Conservation (phyloP, 2,888 invertebrate species). For the Pristionchus entomophagus region DNA sequence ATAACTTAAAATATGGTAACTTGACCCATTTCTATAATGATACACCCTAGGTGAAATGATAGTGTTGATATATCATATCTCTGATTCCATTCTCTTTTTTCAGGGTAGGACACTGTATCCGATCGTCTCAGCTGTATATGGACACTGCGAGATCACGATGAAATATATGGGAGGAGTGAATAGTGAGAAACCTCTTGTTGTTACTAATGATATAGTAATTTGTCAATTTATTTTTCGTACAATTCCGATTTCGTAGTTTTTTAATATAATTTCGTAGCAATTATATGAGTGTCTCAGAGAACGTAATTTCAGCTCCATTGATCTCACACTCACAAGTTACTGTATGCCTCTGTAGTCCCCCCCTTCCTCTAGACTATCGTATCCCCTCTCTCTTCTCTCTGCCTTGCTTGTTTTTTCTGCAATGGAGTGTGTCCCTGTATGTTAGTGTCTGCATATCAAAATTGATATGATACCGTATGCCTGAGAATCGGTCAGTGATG, state of each 20-base stretch:
- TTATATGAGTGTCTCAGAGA: neutral
- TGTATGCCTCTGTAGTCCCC: neutral
- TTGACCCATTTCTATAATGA: no score
- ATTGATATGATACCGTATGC: slow-evolving; percentile 36
- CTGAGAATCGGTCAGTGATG: slow-evolving; percentile 11
- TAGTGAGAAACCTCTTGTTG: slow-evolving; percentile 81
- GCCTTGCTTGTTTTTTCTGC: slow-evolving; percentile 34
- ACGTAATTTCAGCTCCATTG: neutral
- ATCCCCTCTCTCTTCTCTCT: neutral
- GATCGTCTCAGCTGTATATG: slow-evolving; percentile 99
- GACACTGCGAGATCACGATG: slow-evolving; percentile 99
- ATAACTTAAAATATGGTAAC: no score
- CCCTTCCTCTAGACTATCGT: neutral
- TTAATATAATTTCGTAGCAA: neutral
- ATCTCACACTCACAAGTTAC: neutral
- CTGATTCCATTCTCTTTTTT: neutral
- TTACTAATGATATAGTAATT: neutral
- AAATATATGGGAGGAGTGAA: slow-evolving; percentile 97
- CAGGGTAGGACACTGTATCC: slow-evolving; percentile 91
- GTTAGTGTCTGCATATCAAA: slow-evolving; percentile 7
- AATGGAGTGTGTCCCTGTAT: slow-evolving; percentile 7
- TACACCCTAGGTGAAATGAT: no score
- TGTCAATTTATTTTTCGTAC: neutral
- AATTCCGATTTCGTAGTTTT: no score
- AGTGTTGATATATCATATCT: no score